These are phyloP conservation scores for Frankliniella intonsa DNA, from an alignment of 2,888 invertebrate genomes.

Conservation along the genomic window DNA sequence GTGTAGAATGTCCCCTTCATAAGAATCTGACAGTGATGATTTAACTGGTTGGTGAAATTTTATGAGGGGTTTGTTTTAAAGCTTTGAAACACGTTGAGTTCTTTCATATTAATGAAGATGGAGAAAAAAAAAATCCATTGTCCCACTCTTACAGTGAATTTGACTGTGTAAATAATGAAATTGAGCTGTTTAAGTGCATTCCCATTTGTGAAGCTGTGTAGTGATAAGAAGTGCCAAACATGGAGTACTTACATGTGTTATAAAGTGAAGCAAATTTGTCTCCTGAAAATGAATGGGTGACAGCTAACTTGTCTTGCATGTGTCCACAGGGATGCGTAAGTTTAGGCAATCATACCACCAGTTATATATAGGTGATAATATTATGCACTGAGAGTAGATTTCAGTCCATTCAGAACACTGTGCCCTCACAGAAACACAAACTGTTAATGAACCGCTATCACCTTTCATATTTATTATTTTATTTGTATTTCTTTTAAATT, in stretches of 20 bases:
- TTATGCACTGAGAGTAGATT: constrained; percentile 14
- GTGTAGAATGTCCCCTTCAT: not conserved
- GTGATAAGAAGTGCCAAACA: constrained; percentile 25
- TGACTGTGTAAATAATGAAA: constrained; percentile 1
- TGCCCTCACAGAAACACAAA: constrained; percentile 4
- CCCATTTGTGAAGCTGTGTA: constrained; percentile 4
- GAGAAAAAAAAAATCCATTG: not conserved
- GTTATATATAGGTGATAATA: not conserved
- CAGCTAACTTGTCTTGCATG: not conserved
- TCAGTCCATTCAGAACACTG: not conserved
- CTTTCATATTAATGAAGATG: too few relatives aligned
- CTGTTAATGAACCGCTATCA: constrained; percentile 1
- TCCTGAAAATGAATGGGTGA: not conserved
- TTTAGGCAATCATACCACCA: not conserved
- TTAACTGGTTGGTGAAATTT: not conserved
- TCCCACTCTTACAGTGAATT: constrained; percentile 10
- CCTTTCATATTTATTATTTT: not conserved
- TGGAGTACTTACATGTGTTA: constrained; percentile 5
- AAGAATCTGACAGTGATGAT: not conserved
- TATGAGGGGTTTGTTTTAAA: constrained; percentile 6
- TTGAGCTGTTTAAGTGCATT: constrained; percentile 17
- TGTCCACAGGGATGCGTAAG: not conserved
- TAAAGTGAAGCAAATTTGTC: not conserved
- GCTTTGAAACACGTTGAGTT: not conserved
- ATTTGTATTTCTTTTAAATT: not conserved